Conservation (phyloP, 2,797 vertebrate genomes). For the Lepus oiostolus region DNA sequence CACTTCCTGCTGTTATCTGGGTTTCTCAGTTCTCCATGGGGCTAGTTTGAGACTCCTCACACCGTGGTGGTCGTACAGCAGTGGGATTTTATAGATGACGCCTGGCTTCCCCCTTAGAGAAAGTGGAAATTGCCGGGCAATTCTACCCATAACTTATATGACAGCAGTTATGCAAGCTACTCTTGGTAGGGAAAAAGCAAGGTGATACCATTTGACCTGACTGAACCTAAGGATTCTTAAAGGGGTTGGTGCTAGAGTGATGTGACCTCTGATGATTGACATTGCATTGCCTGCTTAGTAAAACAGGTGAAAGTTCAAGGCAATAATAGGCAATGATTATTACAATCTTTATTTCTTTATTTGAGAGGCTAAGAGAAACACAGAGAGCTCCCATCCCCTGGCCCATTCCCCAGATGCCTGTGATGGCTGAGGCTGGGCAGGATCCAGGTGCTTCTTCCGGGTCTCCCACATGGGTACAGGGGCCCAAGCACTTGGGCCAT, state of each 20-base stretch:
- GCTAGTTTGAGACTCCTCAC: neutral
- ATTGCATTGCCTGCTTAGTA: neutral
- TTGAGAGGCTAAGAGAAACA: too few relatives aligned
- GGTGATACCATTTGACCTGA: too few relatives aligned
- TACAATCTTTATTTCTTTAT: too few relatives aligned
- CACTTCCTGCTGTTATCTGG: neutral
- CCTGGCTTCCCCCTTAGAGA: conserved; percentile 36
- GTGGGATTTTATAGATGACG: neutral
- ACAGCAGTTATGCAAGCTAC: neutral
- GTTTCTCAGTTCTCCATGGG: neutral
- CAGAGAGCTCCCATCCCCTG: too few relatives aligned
- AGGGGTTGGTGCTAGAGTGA: neutral
- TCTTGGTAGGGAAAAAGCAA: neutral
- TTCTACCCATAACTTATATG: neutral
- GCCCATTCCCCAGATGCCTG: too few relatives aligned
- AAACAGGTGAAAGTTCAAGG: conserved; percentile 16
- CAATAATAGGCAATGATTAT: neutral
- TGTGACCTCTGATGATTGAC: neutral
- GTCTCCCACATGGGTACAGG: too few relatives aligned
- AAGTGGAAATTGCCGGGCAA: conserved; percentile 25
- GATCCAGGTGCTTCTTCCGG: too few relatives aligned
- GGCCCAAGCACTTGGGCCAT: too few relatives aligned
- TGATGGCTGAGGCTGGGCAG: too few relatives aligned
- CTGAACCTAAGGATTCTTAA: neutral
- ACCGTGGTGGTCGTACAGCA: neutral